These are phyloP conservation scores for Parus major DNA, from an alignment of 2,113 vertebrate genomes.

Conservation along the genomic window DNA sequence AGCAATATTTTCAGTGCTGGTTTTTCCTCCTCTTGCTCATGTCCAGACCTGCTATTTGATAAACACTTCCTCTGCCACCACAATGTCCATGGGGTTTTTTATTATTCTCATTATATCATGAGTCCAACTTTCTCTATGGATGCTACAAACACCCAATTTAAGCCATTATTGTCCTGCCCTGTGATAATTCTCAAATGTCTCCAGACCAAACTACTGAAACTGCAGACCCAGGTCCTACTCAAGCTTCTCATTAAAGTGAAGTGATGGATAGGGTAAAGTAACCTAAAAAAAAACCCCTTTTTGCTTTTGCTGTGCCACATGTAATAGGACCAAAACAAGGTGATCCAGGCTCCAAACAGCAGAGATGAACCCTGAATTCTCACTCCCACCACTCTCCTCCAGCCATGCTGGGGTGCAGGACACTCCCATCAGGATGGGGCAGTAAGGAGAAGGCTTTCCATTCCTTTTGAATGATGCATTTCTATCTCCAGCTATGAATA, in stretches of 20 bases:
- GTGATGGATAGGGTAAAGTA: not conserved
- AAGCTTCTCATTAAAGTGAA: not conserved
- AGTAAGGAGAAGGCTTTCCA: conserved; percentile 63
- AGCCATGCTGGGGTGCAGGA: not conserved
- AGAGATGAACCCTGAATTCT: not conserved
- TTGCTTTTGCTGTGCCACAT: not conserved
- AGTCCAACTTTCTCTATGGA: not conserved
- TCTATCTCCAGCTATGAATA: conserved; percentile 76
- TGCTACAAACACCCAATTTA: not conserved
- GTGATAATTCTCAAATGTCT: not conserved
- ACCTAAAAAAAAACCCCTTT: not conserved
- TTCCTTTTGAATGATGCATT: conserved; percentile 79
- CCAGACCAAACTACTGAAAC: not conserved
- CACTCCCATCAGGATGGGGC: not conserved
- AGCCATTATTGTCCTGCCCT: not conserved
- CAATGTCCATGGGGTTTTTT: not conserved
- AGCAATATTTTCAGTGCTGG: not conserved
- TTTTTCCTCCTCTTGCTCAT: not conserved
- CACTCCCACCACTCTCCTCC: not conserved
- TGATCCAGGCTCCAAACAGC: not conserved
- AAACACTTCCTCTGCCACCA: not conserved
- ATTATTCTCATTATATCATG: not conserved
- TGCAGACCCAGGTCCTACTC: not conserved
- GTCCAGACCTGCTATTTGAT: not conserved
- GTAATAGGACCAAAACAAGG: rapidly evolving